Evolutionary conservation across 2,113 vertebrate species (phyloP).

Genomic region (Brienomyrus longianalis): DNA sequence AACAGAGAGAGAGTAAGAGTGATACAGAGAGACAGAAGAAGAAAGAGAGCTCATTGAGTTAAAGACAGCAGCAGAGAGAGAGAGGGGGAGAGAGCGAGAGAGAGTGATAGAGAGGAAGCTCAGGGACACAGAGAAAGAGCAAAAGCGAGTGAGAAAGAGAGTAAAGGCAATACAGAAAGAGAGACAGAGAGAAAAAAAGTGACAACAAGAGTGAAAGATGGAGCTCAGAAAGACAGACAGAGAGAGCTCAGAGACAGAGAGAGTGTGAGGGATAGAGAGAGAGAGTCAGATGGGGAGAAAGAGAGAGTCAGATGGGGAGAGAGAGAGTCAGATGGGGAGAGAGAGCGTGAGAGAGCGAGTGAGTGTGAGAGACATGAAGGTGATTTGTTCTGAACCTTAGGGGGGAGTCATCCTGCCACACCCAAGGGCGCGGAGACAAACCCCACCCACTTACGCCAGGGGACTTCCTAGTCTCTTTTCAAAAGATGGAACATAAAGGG

Average conservation of each 20-base stretch:
- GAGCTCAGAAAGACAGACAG: not conserved
- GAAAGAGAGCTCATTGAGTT: too few relatives aligned
- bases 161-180: not conserved
- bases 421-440: not conserved
- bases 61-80: not conserved
- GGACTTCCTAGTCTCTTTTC: not conserved
- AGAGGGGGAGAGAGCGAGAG: not conserved
- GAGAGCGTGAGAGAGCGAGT: not conserved
- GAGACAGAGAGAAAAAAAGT: not conserved
- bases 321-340: not conserved
- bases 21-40: not conserved
- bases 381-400: constrained; percentile 12
- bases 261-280: constrained; percentile 16
- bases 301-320: constrained; percentile 2
- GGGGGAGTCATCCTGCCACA: not conserved
- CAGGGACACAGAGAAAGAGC: not conserved
- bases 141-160: not conserved
- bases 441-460: not conserved
- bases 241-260: not conserved
- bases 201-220: not conserved
- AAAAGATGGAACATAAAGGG: constrained; percentile 27
- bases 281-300: not conserved
- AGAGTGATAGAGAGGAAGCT: constrained; percentile 18
- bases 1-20: not conserved
- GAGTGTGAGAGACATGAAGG: constrained; percentile 25